Percentiles rank a stretch among this genome's conserved stretches.
Conservation (phyloP, 2,797 vertebrate genomes). For the Poliocrania exsul region DNA sequence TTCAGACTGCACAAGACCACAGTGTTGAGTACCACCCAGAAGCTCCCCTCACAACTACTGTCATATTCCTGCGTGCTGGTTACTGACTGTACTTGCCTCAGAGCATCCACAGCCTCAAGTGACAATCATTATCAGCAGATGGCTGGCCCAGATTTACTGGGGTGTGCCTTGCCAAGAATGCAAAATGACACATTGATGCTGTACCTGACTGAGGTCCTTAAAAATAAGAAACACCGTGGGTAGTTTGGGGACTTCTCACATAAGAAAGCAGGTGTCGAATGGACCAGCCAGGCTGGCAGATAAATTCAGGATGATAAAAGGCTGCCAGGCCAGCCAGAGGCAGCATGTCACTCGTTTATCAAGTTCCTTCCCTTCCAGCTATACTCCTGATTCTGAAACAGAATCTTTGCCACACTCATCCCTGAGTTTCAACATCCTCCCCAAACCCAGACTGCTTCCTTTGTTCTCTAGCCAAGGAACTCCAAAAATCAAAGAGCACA, state of each 20-base stretch:
- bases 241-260: slow-evolving; percentile 44
- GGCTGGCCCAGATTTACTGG: neutral
- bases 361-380: slow-evolving; percentile 36
- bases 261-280: slow-evolving; percentile 17
- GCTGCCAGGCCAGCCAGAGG: slow-evolving; percentile 50
- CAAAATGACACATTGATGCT: neutral
- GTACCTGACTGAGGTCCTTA: neutral
- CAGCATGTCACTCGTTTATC: neutral
- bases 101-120: neutral
- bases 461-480: slow-evolving; percentile 45
- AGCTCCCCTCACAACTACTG: neutral
- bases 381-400: neutral
- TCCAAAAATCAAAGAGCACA: neutral
- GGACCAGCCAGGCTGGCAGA: slow-evolving; percentile 9
- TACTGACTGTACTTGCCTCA: neutral
- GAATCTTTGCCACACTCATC: neutral
- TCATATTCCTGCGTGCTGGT: neutral
- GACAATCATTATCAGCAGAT: neutral
- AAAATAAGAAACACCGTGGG: neutral
- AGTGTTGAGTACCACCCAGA: neutral
- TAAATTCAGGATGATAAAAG: neutral
- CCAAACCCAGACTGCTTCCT: neutral
- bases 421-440: neutral
- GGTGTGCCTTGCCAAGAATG: neutral
- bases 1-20: neutral